Percentiles rank a stretch among this genome's conserved stretches.
Conservation (phyloP, 2,113 vertebrate genomes). For the Rhynchomys soricoides region DNA sequence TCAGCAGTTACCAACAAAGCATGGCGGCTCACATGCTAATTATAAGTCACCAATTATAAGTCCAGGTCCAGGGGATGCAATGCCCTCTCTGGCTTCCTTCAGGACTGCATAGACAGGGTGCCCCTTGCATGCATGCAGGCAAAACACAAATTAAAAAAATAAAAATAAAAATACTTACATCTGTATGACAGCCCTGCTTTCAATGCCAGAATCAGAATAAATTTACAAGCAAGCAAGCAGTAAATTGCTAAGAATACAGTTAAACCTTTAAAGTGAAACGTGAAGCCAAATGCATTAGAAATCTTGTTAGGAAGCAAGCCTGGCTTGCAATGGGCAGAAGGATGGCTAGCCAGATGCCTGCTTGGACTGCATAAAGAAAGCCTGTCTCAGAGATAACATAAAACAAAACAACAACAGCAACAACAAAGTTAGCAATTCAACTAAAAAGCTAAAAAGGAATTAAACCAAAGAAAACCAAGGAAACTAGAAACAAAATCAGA, state of each 20-base stretch:
- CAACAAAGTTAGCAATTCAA: background rate
- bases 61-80: background rate
- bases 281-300: background rate
- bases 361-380: background rate
- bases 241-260: background rate
- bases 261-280: background rate
- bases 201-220: background rate
- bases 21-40: too few relatives aligned
- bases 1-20: background rate
- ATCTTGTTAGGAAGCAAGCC: background rate
- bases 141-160: background rate
- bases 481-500: constrained; percentile 22
- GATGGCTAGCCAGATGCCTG: background rate
- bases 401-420: background rate
- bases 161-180: background rate
- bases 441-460: background rate
- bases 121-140: background rate
- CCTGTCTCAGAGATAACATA: background rate
- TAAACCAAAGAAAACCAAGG: background rate
- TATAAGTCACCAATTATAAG: background rate
- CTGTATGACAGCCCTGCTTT: background rate
- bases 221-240: background rate
- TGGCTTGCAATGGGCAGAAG: background rate
- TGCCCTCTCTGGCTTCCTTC: background rate
- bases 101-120: background rate